Base-by-base conservation (phyloP, 2,888 invertebrate species). In the Netelia fuscicornis region DNA sequence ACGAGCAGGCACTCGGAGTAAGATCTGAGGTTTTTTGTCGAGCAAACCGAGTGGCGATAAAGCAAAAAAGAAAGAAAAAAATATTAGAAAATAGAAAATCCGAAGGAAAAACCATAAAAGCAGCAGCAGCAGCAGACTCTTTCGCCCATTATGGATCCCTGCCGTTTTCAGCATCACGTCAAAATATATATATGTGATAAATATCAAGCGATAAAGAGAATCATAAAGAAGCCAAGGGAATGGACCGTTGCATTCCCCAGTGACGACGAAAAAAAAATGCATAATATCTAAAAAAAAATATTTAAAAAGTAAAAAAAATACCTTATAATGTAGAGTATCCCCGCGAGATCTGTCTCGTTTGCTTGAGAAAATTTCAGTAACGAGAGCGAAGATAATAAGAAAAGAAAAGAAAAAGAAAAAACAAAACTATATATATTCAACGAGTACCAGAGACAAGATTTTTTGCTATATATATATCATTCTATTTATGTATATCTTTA, bases 141-240 rank as follows among this genome's bases (percentile, higher is more conserved):
- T 74, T 56, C 30, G 56, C 20, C 17, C 52, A 17, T 60, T 48
- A 11, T 75, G 42, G 37, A 67, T 8, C 37, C 44, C 71, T 42
- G 13, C 30, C 42, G 52, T 67, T 65, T 67, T 37, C 75, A 76
- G 75, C 11, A 10, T 56, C 23, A 62, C 78, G 48, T 54, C 62
- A 71, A 42, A 60, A 56, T 10, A 48, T 8, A 48, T 48, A 48
- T 13, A 48, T 48, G 11, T 68, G 25, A n/a, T 48, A 65, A 76
- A 76, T 13, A 82, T 77, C 30, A 17, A 25, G 54, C 37, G 37
- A 64, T 64, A 68, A 65, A 80, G 44, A 48, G 30, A 37, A 76
- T 74, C 67, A 44, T 68, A 78, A 83, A 78, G 78, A 74, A 68
- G 72, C 54, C 56, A 30, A 70, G 25, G 65, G 42, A 44, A 5